Conservation (phyloP, 2,888 invertebrate genomes). For the Hemithea aestivaria region DNA sequence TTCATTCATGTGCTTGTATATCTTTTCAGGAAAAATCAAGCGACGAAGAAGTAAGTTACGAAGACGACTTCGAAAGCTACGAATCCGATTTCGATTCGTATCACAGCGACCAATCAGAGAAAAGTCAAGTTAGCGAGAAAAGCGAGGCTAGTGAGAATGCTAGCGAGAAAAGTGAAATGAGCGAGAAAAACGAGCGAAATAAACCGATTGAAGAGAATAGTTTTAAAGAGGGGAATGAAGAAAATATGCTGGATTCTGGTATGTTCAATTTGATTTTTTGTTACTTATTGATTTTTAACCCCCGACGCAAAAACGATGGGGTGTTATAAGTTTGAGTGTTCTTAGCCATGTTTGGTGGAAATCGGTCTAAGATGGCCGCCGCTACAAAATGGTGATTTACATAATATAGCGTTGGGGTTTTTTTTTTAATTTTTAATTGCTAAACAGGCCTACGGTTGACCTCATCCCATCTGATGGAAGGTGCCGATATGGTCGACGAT, state of each 20-base stretch:
- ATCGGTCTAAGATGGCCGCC: too few relatives aligned
- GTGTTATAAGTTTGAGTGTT: too few relatives aligned
- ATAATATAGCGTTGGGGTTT: too few relatives aligned
- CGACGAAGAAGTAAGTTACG: conserved; percentile 64
- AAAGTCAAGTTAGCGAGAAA: conserved; percentile 9
- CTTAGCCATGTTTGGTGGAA: too few relatives aligned
- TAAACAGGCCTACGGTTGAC: too few relatives aligned
- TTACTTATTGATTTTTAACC: too few relatives aligned
- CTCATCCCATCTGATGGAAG: too few relatives aligned
- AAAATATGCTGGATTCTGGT: conserved; percentile 70
- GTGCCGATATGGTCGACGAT: too few relatives aligned
- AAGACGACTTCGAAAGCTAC: conserved; percentile 75
- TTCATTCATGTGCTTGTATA: conserved; percentile 13
- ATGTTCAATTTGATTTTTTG: conserved; percentile 14
- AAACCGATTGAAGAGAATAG: conserved; percentile 18
- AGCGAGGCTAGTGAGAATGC: conserved; percentile 14
- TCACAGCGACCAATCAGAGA: conserved; percentile 37
- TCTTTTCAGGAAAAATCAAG: conserved; percentile 37
- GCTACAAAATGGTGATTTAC: too few relatives aligned
- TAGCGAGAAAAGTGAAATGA: conserved; percentile 16
- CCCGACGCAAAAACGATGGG: too few relatives aligned
- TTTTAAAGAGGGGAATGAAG: conserved; percentile 52
- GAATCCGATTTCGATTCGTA: conserved; percentile 74
- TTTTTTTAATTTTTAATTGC: too few relatives aligned
- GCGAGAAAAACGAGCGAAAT: conserved; percentile 12